Conservation (phyloP, 2,113 vertebrate species). For the Coryphaenoides rupestris region DNA sequence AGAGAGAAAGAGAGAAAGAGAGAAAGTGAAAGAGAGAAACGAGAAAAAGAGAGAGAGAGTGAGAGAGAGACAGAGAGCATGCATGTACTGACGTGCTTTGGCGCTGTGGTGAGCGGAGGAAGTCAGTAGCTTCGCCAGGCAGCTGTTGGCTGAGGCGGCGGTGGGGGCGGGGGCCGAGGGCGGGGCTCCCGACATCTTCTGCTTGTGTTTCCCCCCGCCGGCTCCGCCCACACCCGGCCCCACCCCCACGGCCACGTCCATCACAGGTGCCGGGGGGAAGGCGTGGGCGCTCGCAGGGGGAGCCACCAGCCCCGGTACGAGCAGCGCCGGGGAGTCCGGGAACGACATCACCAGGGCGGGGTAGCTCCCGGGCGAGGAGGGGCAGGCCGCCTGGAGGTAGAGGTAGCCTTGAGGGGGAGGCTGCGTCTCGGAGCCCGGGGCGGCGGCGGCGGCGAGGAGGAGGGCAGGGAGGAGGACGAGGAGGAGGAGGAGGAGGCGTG, state of each 20-base stretch:
- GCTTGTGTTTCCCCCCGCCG: slow-evolving; percentile 55
- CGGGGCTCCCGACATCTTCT: slow-evolving; percentile 43
- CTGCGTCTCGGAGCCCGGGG: slow-evolving; percentile 31
- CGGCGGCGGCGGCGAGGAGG: slow-evolving; percentile 19
- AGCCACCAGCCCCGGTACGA: slow-evolving; percentile 32
- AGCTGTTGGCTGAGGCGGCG: slow-evolving; percentile 61
- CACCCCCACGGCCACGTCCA: slow-evolving; percentile 10
- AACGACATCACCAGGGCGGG: slow-evolving; percentile 8
- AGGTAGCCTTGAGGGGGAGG: slow-evolving; percentile 51
- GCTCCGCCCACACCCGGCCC: not conserved
- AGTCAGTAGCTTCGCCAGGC: slow-evolving; percentile 81
- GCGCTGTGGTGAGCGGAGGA: slow-evolving; percentile 51
- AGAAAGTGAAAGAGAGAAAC: not conserved
- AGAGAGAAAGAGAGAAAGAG: too few relatives aligned
- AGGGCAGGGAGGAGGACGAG: slow-evolving; percentile 48
- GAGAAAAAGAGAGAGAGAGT: not conserved
- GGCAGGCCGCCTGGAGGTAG: slow-evolving; percentile 46
- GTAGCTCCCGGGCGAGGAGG: slow-evolving; percentile 51
- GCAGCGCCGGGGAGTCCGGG: too few relatives aligned
- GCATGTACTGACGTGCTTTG: slow-evolving; percentile 56
- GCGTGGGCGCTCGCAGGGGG: slow-evolving; percentile 47
- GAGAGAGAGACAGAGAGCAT: not conserved
- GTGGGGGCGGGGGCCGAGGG: not conserved
- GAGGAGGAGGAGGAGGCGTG: slow-evolving; percentile 50
- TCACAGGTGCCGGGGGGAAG: slow-evolving; percentile 67